A percentile compares a stretch with the other conserved stretches of the same genome.
Conservation (phyloP, 1,140 invertebrate species). For the Phocides pigmalion region DNA sequence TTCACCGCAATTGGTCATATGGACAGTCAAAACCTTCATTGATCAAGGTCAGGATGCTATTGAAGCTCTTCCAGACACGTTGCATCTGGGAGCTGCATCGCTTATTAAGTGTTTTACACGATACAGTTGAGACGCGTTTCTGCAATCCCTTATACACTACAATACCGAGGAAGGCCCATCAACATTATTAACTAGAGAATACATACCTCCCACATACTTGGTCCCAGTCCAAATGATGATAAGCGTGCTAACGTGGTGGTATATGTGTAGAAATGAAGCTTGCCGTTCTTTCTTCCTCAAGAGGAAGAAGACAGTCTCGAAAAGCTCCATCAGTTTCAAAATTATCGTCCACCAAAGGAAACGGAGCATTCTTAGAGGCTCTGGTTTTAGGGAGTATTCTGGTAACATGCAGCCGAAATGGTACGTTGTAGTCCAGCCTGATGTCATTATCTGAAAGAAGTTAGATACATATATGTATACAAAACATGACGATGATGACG, state of each 20-base stretch:
- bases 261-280: slow-evolving; percentile 89
- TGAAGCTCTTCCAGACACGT: too few species aligned
- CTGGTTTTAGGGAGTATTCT: slow-evolving; percentile 86
- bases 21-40: too few species aligned
- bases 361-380: slow-evolving; percentile 86
- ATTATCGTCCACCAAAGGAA: slow-evolving; percentile 79
- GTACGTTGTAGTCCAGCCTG: slow-evolving; percentile 84
- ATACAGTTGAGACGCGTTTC: too few species aligned
- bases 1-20: too few species aligned
- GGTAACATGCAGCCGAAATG: slow-evolving; percentile 89
- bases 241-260: slow-evolving; percentile 88
- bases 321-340: slow-evolving; percentile 68
- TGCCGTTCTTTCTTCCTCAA: slow-evolving; percentile 89
- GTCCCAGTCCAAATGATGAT: slow-evolving; percentile 88
- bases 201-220: slow-evolving; percentile 87
- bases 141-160: too few species aligned
- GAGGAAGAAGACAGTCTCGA: slow-evolving; percentile 86
- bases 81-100: too few species aligned
- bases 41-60: too few species aligned
- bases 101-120: too few species aligned
- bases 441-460: slow-evolving; percentile 70
- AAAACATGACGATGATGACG: too few species aligned
- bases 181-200: neutral
- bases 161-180: too few species aligned
- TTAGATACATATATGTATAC: too few species aligned